phyloP scores from a whole-genome alignment of 2,888 invertebrate species.

The Nesidiocoris tenuis region DNA sequence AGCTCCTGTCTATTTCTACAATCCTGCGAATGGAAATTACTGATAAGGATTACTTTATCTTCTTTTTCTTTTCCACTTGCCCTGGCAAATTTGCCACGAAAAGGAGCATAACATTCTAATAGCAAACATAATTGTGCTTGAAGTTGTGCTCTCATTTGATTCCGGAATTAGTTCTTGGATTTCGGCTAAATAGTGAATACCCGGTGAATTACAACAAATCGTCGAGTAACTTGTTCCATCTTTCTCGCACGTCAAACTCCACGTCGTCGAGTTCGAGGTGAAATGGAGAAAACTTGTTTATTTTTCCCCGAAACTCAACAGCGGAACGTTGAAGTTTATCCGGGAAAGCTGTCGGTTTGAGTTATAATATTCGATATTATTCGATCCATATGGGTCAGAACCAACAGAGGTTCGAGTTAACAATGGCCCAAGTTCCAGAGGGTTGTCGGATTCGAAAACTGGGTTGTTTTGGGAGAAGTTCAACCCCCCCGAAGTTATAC shows the following conservation, averaged over 20 bases:
- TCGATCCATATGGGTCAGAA: not conserved
- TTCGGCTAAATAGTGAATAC: too few species aligned
- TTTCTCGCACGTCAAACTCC: not conserved
- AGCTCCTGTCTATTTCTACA: too few species aligned
- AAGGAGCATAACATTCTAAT: too few species aligned
- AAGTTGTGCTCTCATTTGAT: too few species aligned
- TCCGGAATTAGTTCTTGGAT: too few species aligned
- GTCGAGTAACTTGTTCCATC: too few species aligned
- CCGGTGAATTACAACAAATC: too few species aligned
- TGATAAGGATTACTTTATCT: too few species aligned
- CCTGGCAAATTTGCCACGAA: too few species aligned
- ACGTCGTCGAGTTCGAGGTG: not conserved
- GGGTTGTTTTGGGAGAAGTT: not conserved
- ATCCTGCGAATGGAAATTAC: too few species aligned
- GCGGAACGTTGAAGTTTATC: not conserved
- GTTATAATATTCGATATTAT: not conserved
- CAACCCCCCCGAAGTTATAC: not conserved
- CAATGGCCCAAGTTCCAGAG: not conserved
- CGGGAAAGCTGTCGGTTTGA: not conserved
- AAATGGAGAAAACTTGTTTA: conserved; percentile 6
- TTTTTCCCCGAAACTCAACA: not conserved
- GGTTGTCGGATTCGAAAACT: not conserved
- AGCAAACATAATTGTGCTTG: too few species aligned
- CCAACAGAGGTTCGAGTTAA: not conserved
- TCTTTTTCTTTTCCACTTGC: too few species aligned